Base-by-base conservation (phyloP, 2,797 vertebrate species). In the Kryptopterus vitreolus region DNA sequence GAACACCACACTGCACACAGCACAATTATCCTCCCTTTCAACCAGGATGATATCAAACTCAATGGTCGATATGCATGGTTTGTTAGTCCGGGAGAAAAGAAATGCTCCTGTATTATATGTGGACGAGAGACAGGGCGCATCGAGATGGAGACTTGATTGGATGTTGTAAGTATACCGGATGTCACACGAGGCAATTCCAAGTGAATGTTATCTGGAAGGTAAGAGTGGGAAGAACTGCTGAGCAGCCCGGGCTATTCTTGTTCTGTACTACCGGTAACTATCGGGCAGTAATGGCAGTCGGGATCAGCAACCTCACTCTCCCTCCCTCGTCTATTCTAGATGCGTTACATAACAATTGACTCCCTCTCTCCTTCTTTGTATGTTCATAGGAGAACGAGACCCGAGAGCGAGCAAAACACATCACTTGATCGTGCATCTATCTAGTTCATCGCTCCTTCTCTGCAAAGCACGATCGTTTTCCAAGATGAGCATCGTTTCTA, bases 311-410 rank as follows among this genome's bases (percentile, higher is more conserved):
- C 73, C 73, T 77, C 46, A n/a, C 76, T 79, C 62, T 63, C 63
- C 61, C 53, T 71, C 74, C 73, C n/a, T 33, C 4, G 35, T 70
- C 26, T 58, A 78, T 68, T 84, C 69, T 74, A 77, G 87, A 83
- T 84, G 86, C 82, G 83, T 84, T 83, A 71, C 88, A 84, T 87
- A 88, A 88, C 82, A 79, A 88, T 80, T 85, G 82, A 77, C 68
- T 86, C 83, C 16, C 48, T 66, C 18, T 70, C 26, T 52, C 16
- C 52, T 12, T 1, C 22, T 79, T 50, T 3, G 8, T 69, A 31
- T 58, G 26, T 58, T 13, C 58, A 9, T 72, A 50, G 18, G n/a
- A 1, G 22, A 18, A 18, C 2, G 33, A 48, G 11, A 65, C 26
- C 2, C 22, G 46, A 20, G 16, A 50, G 46, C 20, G 43, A 16